Percentiles rank a stretch among this genome's conserved stretches.
Evolutionary conservation across 2,797 vertebrate genomes (phyloP).

Genomic region (Crenichthys baileyi): DNA sequence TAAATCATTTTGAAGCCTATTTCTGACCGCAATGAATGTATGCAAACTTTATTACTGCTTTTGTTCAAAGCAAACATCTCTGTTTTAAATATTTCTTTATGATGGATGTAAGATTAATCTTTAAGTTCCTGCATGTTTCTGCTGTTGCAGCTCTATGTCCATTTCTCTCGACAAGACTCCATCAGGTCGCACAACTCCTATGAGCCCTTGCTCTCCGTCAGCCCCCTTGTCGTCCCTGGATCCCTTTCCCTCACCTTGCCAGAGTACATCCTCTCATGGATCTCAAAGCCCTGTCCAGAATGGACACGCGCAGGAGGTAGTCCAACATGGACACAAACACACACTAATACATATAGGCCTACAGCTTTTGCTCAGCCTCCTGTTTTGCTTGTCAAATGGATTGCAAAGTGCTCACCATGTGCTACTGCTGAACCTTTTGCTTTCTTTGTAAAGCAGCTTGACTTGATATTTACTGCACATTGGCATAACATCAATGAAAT

Average conservation of each 20-base stretch:
- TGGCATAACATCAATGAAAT: neutral
- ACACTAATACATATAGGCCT: conserved; percentile 6
- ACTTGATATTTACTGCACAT: neutral
- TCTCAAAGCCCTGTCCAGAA: conserved; percentile 61
- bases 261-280: conserved; percentile 51
- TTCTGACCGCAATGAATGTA: neutral
- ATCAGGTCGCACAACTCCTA: conserved; percentile 65
- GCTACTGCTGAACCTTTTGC: neutral
- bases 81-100: neutral
- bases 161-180: conserved; percentile 79
- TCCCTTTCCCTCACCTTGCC: conserved; percentile 50
- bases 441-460: neutral
- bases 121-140: conserved; percentile 17
- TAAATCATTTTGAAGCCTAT: neutral
- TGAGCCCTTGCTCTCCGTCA: conserved; percentile 65
- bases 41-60: neutral
- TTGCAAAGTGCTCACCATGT: neutral
- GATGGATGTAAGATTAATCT: conserved; percentile 7
- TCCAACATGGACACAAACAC: neutral
- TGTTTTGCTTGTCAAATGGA: conserved; percentile 38
- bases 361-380: conserved; percentile 7
- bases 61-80: neutral
- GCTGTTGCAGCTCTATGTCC: conserved; percentile 73
- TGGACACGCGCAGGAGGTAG: conserved; percentile 66
- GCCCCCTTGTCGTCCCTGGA: conserved; percentile 44